Base-by-base conservation (phyloP, 2,113 vertebrate species). In the Geococcyx californianus region DNA sequence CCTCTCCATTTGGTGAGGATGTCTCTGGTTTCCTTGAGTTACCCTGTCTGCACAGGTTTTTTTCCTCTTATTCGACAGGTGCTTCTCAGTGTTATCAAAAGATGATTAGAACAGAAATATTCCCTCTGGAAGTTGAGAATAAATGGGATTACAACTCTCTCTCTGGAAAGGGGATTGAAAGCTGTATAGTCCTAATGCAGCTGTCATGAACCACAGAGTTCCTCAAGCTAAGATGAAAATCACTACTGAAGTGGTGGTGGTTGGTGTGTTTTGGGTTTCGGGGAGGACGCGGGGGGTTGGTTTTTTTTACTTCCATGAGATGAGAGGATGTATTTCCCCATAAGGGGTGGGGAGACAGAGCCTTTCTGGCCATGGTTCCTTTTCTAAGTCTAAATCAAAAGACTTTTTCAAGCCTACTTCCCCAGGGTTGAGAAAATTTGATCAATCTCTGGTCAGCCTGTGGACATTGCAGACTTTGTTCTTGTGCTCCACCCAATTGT, bases 1-100 rank as follows among this genome's bases (percentile, higher is more conserved):
- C 9, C 33, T 44, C 49, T 44, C 55, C 36, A 7, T 28, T 58
- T 0, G 0, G 24, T 0, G 2, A 63, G 13, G 15, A 7, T 34
- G 44, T 26, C n/a, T 60, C 79, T 62, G 36, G 18, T 62, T 81
- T 68, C 60, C 28, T 69, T 44, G 42, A 54, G 36, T 52, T 54
- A 63, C 51, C 31, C 29, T 47, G 26, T 36, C 55, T 54, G 28
- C 38, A 59, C 4, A 9, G 9, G 4, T 7, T 26, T 69, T 77
- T 73, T 33, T 26, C 21, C 52, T 77, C 17, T 68, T 73, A 54
- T 26, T 82, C 54, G 47, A 34, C 54, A 84, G 36, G 54, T 74
- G 40, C 40, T 82, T 68, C 26, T 77, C 29, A 28, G 31, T 64
- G 80, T 44, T 82, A 59, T 18, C 38, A 33, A 69, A 91, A 63